Conservation (phyloP, 2,797 vertebrate species). For the Microcaecilia unicolor region DNA sequence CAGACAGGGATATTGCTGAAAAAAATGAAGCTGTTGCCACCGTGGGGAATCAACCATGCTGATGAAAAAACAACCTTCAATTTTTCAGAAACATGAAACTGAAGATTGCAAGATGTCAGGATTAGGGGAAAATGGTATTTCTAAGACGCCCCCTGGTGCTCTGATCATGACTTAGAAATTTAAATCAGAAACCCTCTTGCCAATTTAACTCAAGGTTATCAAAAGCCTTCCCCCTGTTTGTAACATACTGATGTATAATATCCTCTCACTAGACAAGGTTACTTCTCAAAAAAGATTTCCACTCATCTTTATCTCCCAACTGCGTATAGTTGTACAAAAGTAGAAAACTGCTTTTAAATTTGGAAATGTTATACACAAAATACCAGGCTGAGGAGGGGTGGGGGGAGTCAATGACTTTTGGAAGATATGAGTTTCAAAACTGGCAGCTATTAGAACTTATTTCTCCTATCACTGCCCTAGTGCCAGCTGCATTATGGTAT, state of each 20-base stretch:
- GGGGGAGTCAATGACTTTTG: too few relatives aligned
- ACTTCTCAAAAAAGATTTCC: slow-evolving; percentile 18
- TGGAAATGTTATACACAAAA: slow-evolving; percentile 7
- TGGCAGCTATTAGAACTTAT: too few relatives aligned
- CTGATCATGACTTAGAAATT: slow-evolving; percentile 23
- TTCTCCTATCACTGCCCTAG: too few relatives aligned
- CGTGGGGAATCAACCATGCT: too few relatives aligned
- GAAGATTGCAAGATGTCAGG: slow-evolving; percentile 20
- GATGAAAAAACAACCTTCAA: slow-evolving; percentile 10
- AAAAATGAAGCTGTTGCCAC: too few relatives aligned
- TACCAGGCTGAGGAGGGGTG: too few relatives aligned
- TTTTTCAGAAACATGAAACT: slow-evolving; percentile 33
- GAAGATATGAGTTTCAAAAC: too few relatives aligned
- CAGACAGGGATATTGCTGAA: too few relatives aligned
- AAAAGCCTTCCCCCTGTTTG: slow-evolving; percentile 19
- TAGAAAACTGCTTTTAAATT: slow-evolving; percentile 1
- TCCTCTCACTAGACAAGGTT: slow-evolving; percentile 17
- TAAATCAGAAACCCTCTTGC: slow-evolving; percentile 26
- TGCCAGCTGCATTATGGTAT: too few relatives aligned
- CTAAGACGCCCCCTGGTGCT: slow-evolving; percentile 19
- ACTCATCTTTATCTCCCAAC: slow-evolving; percentile 10
- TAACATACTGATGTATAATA: slow-evolving; percentile 12
- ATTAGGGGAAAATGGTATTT: slow-evolving; percentile 1
- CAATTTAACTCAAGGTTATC: slow-evolving; percentile 24
- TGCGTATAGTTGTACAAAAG: slow-evolving; percentile 7